These are phyloP conservation scores for Seriola dumerili DNA, from an alignment of 2,113 vertebrate genomes.

Conservation along the genomic window DNA sequence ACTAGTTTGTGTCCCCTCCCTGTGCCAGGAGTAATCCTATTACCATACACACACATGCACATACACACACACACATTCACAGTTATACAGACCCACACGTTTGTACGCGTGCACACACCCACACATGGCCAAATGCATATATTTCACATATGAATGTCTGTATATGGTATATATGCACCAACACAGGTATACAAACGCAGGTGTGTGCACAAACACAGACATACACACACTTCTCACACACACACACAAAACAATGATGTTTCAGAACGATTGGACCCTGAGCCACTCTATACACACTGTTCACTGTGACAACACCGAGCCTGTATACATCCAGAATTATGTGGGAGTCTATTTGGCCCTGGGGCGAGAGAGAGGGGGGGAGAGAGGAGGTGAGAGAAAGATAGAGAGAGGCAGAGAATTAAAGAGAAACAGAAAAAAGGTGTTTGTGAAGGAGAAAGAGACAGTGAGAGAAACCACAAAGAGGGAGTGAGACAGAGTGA, in stretches of 20 bases:
- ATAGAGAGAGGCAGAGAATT: conserved; percentile 26
- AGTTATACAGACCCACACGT: conserved; percentile 12
- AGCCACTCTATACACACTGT: conserved; percentile 75
- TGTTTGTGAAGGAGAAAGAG: conserved; percentile 67
- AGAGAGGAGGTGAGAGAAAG: not conserved
- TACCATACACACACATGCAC: conserved; percentile 84
- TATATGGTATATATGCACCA: conserved; percentile 36
- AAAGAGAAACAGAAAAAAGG: conserved; percentile 47
- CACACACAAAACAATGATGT: conserved; percentile 71
- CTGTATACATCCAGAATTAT: conserved; percentile 84
- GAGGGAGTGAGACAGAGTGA: conserved; percentile 50
- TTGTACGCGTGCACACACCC: conserved; percentile 34
- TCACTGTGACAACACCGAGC: conserved; percentile 71
- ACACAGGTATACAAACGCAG: conserved; percentile 78
- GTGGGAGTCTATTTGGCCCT: conserved; percentile 87
- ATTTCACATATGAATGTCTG: conserved; percentile 41
- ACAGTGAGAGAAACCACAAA: conserved; percentile 65
- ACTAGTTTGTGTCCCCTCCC: conserved; percentile 91
- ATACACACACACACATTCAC: conserved; percentile 39
- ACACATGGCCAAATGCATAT: conserved; percentile 42
- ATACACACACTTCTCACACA: not conserved
- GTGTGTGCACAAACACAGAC: conserved; percentile 10
- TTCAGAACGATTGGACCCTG: conserved; percentile 76
- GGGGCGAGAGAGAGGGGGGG: conserved; percentile 69
- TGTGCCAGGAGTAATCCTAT: conserved; percentile 99